These are phyloP conservation scores for Hoplostethus atlanticus DNA, from an alignment of 2,797 vertebrate species.

Conservation along the genomic window DNA sequence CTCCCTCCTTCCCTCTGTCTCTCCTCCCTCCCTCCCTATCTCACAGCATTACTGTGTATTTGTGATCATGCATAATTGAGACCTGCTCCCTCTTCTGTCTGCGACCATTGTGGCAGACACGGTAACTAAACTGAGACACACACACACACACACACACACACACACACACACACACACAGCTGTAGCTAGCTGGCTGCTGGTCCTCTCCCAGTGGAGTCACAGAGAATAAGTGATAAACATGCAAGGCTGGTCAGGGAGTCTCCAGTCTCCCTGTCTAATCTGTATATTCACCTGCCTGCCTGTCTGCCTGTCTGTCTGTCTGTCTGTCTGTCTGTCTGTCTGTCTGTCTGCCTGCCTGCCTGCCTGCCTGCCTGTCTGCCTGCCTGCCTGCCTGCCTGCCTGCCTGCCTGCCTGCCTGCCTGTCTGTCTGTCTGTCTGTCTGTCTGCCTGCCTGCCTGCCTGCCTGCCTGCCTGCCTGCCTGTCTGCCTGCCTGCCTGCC, in stretches of 20 bases:
- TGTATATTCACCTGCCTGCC: background rate
- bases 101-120: conserved; percentile 2
- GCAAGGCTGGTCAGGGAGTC: background rate
- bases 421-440: background rate
- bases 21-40: background rate
- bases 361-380: too few relatives aligned
- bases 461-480: too few relatives aligned
- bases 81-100: conserved; percentile 20
- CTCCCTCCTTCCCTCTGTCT: background rate
- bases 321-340: too few relatives aligned
- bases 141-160: background rate
- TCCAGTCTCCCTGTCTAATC: conserved; percentile 1
- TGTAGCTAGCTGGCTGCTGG: background rate
- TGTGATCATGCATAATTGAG: conserved; percentile 36
- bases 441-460: too few relatives aligned
- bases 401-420: too few relatives aligned
- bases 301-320: too few relatives aligned
- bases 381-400: too few relatives aligned
- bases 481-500: too few relatives aligned
- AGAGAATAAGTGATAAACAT: conserved; percentile 28
- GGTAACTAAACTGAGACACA: conserved; percentile 5
- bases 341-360: too few relatives aligned
- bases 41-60: background rate
- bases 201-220: conserved; percentile 17
- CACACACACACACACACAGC: background rate